These are phyloP conservation scores for Pseudomugil gertrudae DNA, from an alignment of 2,797 vertebrate genomes.

Conservation along the genomic window DNA sequence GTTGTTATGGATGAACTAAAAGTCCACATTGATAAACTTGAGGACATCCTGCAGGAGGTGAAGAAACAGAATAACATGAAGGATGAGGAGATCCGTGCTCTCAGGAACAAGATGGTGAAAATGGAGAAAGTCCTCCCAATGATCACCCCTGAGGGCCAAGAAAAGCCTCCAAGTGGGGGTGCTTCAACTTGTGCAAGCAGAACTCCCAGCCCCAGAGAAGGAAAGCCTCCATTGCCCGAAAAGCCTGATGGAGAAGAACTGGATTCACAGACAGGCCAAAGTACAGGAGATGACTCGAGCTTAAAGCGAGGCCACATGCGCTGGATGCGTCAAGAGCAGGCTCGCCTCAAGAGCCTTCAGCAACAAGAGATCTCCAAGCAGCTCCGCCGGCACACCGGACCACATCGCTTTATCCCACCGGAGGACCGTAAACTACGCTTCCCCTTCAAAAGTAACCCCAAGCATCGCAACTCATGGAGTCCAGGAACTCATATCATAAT, in stretches of 20 bases:
- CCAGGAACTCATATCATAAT: constrained; percentile 98
- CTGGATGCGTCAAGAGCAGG: constrained; percentile 96
- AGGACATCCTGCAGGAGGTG: constrained; percentile 97
- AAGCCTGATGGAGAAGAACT: constrained; percentile 64
- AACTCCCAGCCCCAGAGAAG: constrained; percentile 65
- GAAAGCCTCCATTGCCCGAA: constrained; percentile 63
- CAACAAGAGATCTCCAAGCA: constrained; percentile 97
- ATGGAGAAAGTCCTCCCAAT: constrained; percentile 98
- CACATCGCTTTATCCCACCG: constrained; percentile 96
- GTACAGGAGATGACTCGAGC: constrained; percentile 84
- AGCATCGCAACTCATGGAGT: constrained; percentile 97
- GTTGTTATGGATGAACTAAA: constrained; percentile 94
- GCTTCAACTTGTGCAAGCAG: constrained; percentile 1
- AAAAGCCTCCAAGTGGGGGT: constrained; percentile 40
- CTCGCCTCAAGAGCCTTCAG: constrained; percentile 93
- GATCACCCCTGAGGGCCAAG: constrained; percentile 82
- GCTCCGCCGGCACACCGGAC: constrained; percentile 90
- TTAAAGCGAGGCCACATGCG: constrained; percentile 87
- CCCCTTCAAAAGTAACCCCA: constrained; percentile 98
- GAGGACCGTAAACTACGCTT: constrained; percentile 98
- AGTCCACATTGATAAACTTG: constrained; percentile 97
- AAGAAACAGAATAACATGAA: constrained; percentile 99
- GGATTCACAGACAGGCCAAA: constrained; percentile 82
- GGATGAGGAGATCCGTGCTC: constrained; percentile 94
- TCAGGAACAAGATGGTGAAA: constrained; percentile 97